Conservation (phyloP, 2,888 invertebrate genomes). For the Diplazon laetatorius region DNA sequence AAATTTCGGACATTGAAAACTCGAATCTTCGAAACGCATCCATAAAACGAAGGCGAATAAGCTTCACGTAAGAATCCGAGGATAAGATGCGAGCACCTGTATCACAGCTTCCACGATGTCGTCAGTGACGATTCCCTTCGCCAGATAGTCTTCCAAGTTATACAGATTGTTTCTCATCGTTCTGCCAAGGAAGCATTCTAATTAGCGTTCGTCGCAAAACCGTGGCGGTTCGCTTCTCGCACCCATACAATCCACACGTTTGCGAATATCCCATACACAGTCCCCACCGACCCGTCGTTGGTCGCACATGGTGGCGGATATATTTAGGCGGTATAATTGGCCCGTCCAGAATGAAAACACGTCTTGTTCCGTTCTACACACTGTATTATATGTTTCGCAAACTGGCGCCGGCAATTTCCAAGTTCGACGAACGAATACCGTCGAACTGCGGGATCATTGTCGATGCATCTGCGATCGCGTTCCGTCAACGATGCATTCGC, state of each 20-base stretch:
- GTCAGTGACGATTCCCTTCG: constrained; percentile 72
- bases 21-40: no score
- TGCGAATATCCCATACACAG: constrained; percentile 25
- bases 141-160: constrained; percentile 68
- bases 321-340: constrained; percentile 59
- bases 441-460: background rate
- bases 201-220: constrained; percentile 65
- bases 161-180: constrained; percentile 65
- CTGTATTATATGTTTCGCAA: constrained; percentile 34
- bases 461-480: constrained; percentile 2
- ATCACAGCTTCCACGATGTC: constrained; percentile 61
- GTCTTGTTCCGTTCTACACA: constrained; percentile 45
- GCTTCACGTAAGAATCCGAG: background rate
- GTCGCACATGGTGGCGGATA: constrained; percentile 42
- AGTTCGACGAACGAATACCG: background rate
- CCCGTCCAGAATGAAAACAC: constrained; percentile 47
- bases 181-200: constrained; percentile 67
- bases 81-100: constrained; percentile 24
- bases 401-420: constrained; percentile 32
- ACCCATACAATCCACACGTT: background rate
- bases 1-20: no score
- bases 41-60: no score
- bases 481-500: background rate
- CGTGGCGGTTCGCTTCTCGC: constrained; percentile 14
- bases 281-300: constrained; percentile 62